phyloP scores from a whole-genome alignment of 1,140 invertebrate species.

The Dreissena polymorpha region DNA sequence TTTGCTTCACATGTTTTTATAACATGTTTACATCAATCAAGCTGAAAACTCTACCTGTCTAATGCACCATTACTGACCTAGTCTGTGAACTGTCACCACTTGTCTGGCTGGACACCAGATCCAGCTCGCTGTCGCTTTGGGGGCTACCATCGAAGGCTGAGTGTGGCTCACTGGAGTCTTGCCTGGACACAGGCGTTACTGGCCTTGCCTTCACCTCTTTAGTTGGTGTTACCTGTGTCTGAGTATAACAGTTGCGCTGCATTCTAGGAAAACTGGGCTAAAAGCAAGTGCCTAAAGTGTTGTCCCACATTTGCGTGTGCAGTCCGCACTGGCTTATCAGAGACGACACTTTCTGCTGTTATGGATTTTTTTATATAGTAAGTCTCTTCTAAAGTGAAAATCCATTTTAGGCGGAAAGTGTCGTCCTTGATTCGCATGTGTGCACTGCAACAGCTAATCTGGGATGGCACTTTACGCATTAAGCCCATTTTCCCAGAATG shows the following conservation, averaged over 20 bases:
- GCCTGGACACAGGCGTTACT: background rate
- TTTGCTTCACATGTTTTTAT: too few relatives aligned
- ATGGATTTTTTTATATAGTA: too few relatives aligned
- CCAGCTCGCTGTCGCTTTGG: slow-evolving; percentile 56
- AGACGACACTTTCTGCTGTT: too few relatives aligned
- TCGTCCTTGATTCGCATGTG: too few relatives aligned
- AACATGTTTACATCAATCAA: background rate
- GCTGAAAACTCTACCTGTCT: background rate
- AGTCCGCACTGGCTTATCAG: too few relatives aligned
- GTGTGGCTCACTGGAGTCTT: slow-evolving; percentile 44
- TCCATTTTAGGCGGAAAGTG: too few relatives aligned
- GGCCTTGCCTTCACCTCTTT: background rate
- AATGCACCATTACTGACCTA: background rate
- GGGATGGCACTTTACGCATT: background rate
- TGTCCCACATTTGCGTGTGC: too few relatives aligned
- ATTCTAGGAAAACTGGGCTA: too few relatives aligned
- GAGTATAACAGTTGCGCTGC: background rate
- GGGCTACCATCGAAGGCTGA: slow-evolving; percentile 66
- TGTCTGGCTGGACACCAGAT: slow-evolving; percentile 43
- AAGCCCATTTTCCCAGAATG: background rate
- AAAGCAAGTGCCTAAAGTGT: too few relatives aligned
- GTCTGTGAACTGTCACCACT: slow-evolving; percentile 10
- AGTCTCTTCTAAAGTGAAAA: too few relatives aligned
- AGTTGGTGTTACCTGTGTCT: background rate
- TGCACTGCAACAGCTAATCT: background rate